These are phyloP conservation scores for Sisor rabdophorus DNA, from an alignment of 2,113 vertebrate species.

Conservation along the genomic window DNA sequence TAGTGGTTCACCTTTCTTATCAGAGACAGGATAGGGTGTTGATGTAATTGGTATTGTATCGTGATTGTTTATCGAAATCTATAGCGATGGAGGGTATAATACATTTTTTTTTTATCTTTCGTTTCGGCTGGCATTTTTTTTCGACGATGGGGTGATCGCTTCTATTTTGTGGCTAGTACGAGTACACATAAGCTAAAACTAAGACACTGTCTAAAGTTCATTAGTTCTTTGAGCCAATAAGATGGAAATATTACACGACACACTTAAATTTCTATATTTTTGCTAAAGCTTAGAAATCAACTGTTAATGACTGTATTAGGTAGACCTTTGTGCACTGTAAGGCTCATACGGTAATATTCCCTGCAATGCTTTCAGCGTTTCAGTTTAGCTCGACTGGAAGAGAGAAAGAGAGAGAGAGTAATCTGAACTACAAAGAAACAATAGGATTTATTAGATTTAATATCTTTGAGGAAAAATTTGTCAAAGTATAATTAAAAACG, in stretches of 20 bases:
- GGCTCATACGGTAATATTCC: constrained; percentile 35
- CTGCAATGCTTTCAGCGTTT: constrained; percentile 24
- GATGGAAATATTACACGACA: constrained; percentile 14
- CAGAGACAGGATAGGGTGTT: constrained; percentile 12
- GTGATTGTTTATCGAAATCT: constrained; percentile 22
- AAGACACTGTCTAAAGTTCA: constrained; percentile 43
- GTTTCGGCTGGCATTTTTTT: constrained; percentile 11
- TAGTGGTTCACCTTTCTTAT: constrained; percentile 33
- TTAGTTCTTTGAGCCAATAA: too few relatives aligned
- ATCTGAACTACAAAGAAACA: background rate
- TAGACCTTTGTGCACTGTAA: constrained; percentile 19
- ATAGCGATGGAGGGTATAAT: constrained; percentile 10
- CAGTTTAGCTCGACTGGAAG: constrained; percentile 4
- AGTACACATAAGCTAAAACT: constrained; percentile 14
- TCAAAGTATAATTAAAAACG: background rate
- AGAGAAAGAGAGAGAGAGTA: constrained; percentile 5
- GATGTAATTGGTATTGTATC: constrained; percentile 26
- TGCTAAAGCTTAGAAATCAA: background rate
- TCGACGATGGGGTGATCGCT: background rate
- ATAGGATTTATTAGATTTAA: background rate
- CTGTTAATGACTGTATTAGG: constrained; percentile 13
- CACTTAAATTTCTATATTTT: background rate
- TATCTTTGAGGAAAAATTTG: background rate
- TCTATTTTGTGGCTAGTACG: constrained; percentile 26
- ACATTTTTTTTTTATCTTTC: constrained; percentile 19